Percentiles rank a stretch among this genome's conserved stretches.
phyloP scores from a whole-genome alignment of 2,888 invertebrate species.

The Uropetala carovei region DNA sequence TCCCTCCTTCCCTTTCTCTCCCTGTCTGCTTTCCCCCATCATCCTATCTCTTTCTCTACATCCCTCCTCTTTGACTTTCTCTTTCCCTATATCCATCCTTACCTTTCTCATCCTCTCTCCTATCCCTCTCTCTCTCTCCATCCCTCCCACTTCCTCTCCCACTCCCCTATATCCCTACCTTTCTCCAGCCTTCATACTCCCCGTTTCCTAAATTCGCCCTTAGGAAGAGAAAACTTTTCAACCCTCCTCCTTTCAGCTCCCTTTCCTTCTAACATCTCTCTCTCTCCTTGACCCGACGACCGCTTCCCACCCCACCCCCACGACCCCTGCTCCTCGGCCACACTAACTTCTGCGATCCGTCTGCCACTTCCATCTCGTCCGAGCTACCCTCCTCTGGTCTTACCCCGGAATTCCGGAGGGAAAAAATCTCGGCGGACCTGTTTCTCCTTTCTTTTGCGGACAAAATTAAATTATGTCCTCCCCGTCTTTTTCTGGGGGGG shows the following conservation, averaged over 20 bases:
- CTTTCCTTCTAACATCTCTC: neutral
- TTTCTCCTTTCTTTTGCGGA: neutral
- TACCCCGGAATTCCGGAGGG: neutral
- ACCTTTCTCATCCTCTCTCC: neutral
- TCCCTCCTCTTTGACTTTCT: neutral
- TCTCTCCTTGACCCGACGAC: neutral
- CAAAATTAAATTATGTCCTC: conserved; percentile 26
- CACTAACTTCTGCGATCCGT: conserved; percentile 14
- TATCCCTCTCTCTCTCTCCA: too few relatives aligned
- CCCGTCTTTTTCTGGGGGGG: neutral
- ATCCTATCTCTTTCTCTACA: conserved; percentile 22
- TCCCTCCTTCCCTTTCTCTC: conserved; percentile 27
- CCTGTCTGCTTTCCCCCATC: neutral
- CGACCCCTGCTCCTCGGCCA: neutral
- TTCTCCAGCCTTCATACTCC: neutral
- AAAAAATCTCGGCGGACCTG: neutral
- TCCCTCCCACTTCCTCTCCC: neutral
- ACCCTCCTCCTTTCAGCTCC: neutral
- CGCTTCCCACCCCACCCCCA: too few relatives aligned
- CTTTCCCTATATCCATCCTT: neutral
- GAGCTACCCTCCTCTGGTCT: neutral
- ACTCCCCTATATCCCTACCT: neutral
- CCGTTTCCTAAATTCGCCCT: neutral
- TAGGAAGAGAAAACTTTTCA: neutral
- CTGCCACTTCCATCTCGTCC: conserved; percentile 28